phyloP scores from a whole-genome alignment of 1,140 invertebrate genomes.

The Aporrectodea caliginosa region DNA sequence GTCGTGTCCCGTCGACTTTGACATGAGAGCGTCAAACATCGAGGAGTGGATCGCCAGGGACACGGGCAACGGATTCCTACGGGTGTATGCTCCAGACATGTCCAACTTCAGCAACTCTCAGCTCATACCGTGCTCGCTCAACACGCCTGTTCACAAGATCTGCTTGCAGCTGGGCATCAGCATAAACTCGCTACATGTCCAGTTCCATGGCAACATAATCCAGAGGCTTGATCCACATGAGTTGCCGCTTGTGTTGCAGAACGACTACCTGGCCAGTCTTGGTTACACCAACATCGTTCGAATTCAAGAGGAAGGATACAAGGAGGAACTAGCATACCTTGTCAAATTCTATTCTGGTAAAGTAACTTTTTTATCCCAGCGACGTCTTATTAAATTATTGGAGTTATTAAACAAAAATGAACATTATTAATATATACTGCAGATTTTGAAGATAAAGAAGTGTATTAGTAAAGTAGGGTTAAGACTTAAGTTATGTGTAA shows the following conservation, averaged over 20 bases:
- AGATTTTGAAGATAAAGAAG: too few relatives aligned
- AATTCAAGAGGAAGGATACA: slow-evolving; percentile 51
- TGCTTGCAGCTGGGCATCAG: slow-evolving; percentile 39
- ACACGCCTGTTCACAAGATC: slow-evolving; percentile 50
- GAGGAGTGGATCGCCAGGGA: slow-evolving; percentile 48
- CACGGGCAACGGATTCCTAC: slow-evolving; percentile 50
- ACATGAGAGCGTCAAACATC: slow-evolving; percentile 33
- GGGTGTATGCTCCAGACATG: slow-evolving; percentile 46
- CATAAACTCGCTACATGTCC: slow-evolving; percentile 50
- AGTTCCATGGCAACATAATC: slow-evolving; percentile 54
- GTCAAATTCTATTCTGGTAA: slow-evolving; percentile 54
- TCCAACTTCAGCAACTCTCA: slow-evolving; percentile 38
- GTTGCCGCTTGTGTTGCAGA: slow-evolving; percentile 50
- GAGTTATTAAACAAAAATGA: too few relatives aligned
- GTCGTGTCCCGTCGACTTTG: slow-evolving; percentile 36
- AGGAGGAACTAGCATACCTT: slow-evolving; percentile 46
- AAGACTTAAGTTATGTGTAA: too few relatives aligned
- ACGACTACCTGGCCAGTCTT: slow-evolving; percentile 49
- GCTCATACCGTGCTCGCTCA: slow-evolving; percentile 49
- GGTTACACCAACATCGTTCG: slow-evolving; percentile 48
- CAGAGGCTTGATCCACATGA: slow-evolving; percentile 51
- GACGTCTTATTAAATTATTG: too few relatives aligned
- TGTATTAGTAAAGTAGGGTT: too few relatives aligned
- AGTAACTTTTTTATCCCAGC: too few relatives aligned
- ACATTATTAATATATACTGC: too few relatives aligned